A percentile compares a stretch with the other conserved stretches of the same genome.
phyloP scores from a whole-genome alignment of 2,113 vertebrate species.

The Psilopogon haemacephalus region DNA sequence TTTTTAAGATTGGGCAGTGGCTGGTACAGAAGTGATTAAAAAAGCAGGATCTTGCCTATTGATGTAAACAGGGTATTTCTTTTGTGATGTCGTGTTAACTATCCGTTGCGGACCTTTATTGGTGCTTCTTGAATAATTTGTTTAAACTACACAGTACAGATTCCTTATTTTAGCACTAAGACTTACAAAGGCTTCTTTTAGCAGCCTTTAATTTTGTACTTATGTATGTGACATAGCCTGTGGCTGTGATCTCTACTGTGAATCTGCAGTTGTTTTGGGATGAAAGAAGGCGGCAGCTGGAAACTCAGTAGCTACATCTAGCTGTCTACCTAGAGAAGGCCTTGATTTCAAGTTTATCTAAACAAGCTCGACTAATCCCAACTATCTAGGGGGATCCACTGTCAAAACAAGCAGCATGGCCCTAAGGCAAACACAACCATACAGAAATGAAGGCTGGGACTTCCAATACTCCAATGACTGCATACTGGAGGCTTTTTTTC shows the following conservation, averaged over 20 bases:
- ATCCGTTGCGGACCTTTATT: slow-evolving; percentile 64
- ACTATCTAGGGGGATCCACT: slow-evolving; percentile 98
- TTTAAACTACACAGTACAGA: slow-evolving; percentile 78
- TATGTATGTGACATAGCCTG: slow-evolving; percentile 84
- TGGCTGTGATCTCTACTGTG: slow-evolving; percentile 89
- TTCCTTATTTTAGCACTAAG: slow-evolving; percentile 85
- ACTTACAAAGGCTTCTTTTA: slow-evolving; percentile 83
- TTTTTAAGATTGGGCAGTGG: not conserved
- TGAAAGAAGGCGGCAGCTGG: slow-evolving; percentile 96
- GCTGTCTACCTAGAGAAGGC: slow-evolving; percentile 93
- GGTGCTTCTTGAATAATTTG: slow-evolving; percentile 75
- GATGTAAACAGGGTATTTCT: slow-evolving; percentile 50
- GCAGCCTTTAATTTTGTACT: slow-evolving; percentile 85
- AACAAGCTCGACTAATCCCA: slow-evolving; percentile 99
- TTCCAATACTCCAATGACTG: slow-evolving; percentile 84
- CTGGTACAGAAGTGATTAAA: not conserved
- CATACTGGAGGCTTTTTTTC: slow-evolving; percentile 79
- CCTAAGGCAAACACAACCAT: slow-evolving; percentile 97
- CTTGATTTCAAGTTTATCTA: slow-evolving; percentile 98
- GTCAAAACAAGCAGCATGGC: slow-evolving; percentile 99
- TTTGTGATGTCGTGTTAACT: slow-evolving; percentile 66
- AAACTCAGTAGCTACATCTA: slow-evolving; percentile 90
- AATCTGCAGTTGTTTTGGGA: slow-evolving; percentile 90
- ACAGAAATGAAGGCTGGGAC: slow-evolving; percentile 88
- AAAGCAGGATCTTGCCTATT: slow-evolving; percentile 15